phyloP scores from a whole-genome alignment of 64 coral and sea anemone species.

The Montipora cactus region DNA sequence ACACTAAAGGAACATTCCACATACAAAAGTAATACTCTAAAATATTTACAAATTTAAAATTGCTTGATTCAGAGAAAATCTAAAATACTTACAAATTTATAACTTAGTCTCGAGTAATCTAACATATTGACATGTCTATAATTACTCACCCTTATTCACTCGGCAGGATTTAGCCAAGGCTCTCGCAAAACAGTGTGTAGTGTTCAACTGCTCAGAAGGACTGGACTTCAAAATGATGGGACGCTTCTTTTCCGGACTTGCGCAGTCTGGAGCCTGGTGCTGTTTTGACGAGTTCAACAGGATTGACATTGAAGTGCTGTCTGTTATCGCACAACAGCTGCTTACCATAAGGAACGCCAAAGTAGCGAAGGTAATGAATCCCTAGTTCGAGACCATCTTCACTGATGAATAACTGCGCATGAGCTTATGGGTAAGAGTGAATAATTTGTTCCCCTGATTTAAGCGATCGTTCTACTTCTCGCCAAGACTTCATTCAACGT shows the following conservation, averaged over 20 bases:
- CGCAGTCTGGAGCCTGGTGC: conserved; percentile 98
- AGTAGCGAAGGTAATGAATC: conserved; percentile 77
- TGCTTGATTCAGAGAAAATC: too few species aligned
- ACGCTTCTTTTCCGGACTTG: conserved; percentile 96
- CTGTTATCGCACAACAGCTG: conserved; percentile 98
- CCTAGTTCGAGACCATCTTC: background rate
- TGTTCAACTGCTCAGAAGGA: conserved; percentile 99
- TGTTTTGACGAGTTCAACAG: conserved; percentile 99
- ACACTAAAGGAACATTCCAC: too few species aligned
- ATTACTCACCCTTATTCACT: too few species aligned
- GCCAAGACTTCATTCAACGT: too few species aligned
- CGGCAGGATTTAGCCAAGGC: conserved; percentile 96
- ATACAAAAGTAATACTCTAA: too few species aligned
- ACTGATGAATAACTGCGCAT: background rate
- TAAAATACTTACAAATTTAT: too few species aligned
- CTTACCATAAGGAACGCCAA: conserved; percentile 98
- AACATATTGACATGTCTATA: too few species aligned
- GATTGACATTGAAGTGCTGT: conserved; percentile 98
- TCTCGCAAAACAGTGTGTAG: conserved; percentile 96
- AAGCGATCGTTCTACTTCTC: too few species aligned
- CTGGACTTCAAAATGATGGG: conserved; percentile 99
- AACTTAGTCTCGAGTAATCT: too few species aligned
- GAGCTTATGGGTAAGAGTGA: too few species aligned
- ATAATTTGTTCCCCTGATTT: too few species aligned
- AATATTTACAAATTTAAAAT: too few species aligned